A percentile compares a stretch with the other conserved stretches of the same genome.
Evolutionary conservation across 2,797 vertebrate species (phyloP).

Genomic region (Forpus xanthops): DNA sequence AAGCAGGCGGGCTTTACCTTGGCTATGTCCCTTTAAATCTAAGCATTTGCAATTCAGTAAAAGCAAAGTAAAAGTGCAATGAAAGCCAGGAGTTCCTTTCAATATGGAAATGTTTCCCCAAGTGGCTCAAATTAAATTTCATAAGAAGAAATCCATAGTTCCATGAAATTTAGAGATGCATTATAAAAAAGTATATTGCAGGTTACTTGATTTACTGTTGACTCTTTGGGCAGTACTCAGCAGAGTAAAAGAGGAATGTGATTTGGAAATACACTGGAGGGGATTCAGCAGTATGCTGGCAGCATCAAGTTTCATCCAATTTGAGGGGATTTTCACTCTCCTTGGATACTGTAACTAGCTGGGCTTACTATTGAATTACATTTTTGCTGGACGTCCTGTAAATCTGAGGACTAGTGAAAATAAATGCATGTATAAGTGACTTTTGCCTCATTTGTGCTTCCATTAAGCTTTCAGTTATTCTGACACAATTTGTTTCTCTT

Average conservation of each 20-base stretch:
- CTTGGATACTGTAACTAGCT: slow-evolving; percentile 21
- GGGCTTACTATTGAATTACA: slow-evolving; percentile 22
- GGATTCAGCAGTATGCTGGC: slow-evolving; percentile 21
- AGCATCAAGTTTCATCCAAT: slow-evolving; percentile 45
- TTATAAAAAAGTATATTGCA: background rate
- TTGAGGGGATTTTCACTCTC: slow-evolving; percentile 46
- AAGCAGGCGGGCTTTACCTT: background rate
- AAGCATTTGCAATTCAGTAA: background rate
- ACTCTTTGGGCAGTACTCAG: slow-evolving; percentile 19
- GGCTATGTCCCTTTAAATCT: slow-evolving; percentile 29
- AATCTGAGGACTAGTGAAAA: slow-evolving; percentile 41
- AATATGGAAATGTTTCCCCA: slow-evolving; percentile 1
- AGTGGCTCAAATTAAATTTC: slow-evolving; percentile 47
- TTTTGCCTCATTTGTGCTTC: slow-evolving; percentile 6
- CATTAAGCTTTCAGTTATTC: slow-evolving; percentile 28
- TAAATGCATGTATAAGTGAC: background rate
- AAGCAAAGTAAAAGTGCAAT: background rate
- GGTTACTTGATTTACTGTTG: slow-evolving; percentile 52
- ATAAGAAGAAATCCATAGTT: slow-evolving; percentile 35
- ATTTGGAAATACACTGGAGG: slow-evolving; percentile 30
- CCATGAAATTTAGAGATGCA: background rate
- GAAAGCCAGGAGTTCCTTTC: slow-evolving; percentile 40
- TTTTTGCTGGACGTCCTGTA: slow-evolving; percentile 19
- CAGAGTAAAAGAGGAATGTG: slow-evolving; percentile 27
- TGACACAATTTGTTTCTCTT: slow-evolving; percentile 31